Base-by-base conservation (phyloP, 2,113 vertebrate species). In the Lampris incognitus region DNA sequence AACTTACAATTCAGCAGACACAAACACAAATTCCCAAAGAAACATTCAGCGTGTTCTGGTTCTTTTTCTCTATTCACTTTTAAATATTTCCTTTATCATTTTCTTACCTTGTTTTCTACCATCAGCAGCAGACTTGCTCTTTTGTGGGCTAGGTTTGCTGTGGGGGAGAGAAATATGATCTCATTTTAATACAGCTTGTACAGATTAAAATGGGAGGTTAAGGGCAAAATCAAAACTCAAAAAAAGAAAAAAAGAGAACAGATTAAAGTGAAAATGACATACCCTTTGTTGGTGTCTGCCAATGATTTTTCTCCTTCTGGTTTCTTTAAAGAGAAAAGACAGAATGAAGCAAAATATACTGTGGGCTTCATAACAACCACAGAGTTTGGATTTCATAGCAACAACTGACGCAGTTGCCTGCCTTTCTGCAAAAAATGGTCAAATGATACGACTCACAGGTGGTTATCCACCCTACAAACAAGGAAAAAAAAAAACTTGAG, bases 281-380 rank as follows among this genome's bases (percentile, higher is more conserved):
- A 92, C 91, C 87, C 85, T 70, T 38, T 76, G 59, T 40, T 79
- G 8, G 37, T 36, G 11, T 79, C 78, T 63, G 56, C 10, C 9
- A 9, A 5, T 5, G 52, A 41, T 6, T 2, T 44, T 0, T 1
- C 50, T 9, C 6, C 40, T 10, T 84, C 82, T 41, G 55, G 13
- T 69, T 69, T 84, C 91, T 92, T 24, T 36, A 11, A 64, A 83
- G 9, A 5, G 38, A 66, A 48, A 66, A 1, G 37, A 57, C n/a
- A 57, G 11, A 52, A 55, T 1, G 59, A 7, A 44, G 2, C 3
- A n/a, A 51, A n/a, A 52, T 3, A 39, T 74, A 58, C 24, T 24
- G 24, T 24, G 24, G 24, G 24, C 24, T 24, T 24, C 24, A 24
- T 24, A 24, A 24, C 24, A 24, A 24, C 24, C 24, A 24, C 24